Base-by-base conservation (phyloP, 2,888 invertebrate species). In the Drosophila macrospina region DNA sequence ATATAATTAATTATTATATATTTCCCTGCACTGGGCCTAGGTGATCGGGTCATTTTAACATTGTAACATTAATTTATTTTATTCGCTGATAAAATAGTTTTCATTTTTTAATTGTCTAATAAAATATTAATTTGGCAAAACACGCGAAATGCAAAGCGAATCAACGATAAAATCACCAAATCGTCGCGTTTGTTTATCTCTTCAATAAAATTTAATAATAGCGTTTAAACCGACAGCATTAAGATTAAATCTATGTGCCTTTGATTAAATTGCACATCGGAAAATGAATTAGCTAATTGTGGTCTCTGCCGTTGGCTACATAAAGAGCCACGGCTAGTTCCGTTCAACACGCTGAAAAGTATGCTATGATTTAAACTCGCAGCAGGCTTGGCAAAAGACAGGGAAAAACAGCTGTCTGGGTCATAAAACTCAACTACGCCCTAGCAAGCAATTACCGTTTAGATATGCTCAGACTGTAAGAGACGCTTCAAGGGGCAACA, bases 391-490 rank as follows among this genome's bases (percentile, higher is more conserved):
- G 20, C 1, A 13, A 39, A 15, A n/a, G 13, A 54, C 32, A 2
- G 24, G 20, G 13, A 13, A 20, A 15, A 13, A 80, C 83, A 83
- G 85, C 85, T 85, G 83, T 80, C 78, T 85, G 78, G 86, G 79
- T 59, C 74, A 80, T 80, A 85, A 83, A 83, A 82, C 69, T 65
- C 68, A 82, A 83, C 82, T 69, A 81, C 79, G 64, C 78, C 73
- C 80, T 61, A 55, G 78, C 83, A 83, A 75, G 79, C 85, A 86
- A 86, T 86, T 86, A 81, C 85, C 71, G 71, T 80, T 86, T 70
- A 84, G 86, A 79, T 81, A 78, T 72, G 75, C 64, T 47, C 47
- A 10, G 44, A 52, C 69, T 60, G 60, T 59, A 47, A 47, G 20
- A 44, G 44, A 51, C 26, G 57, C 36, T 32, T 30, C 30, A 47